Base-by-base conservation (phyloP, 1,140 invertebrate species). In the Drosophila neocordata region DNA sequence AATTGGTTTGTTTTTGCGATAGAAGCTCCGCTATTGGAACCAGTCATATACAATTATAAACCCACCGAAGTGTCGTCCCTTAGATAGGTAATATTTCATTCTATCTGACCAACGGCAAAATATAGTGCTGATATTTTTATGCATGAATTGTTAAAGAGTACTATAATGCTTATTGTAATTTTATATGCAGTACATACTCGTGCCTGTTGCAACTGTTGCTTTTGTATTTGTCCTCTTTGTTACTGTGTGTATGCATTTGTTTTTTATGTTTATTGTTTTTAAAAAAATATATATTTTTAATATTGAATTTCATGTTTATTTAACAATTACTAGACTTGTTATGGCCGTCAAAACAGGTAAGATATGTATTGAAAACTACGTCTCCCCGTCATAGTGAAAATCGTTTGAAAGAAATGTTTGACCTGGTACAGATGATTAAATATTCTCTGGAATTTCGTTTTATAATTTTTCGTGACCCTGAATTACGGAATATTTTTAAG, bases 311-410 rank as follows among this genome's bases (percentile, higher is more conserved):
- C 15, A 37, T 20, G 41, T 48, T 15, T 8, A 48, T 20, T 48
- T 44, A 48, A 11, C 4, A 41, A 48, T 20, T 20, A 2, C 18
- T 20, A 48, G 41, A 48, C 15, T 48, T 48, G 41, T 48, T 13
- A 15, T 48, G 41, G 41, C 56, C 37, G 35, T 27, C 41, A 73
- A 73, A 60, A 15, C 71, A 66, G 71, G 71, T 73, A 73, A 73
- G 71, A 73, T 55, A 59, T 66, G 70, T 13, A 22, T 56, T 57
- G 59, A 52, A 48, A n/a, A n/a, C n/a, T 9, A 48, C 15, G 15
- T 48, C 41, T 48, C 1, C 41, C 1, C 41, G 15, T 15, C 1
- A 44, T 15, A 41, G 38, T 44, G 7, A 60, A 57, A 24, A 24
- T 24, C 22, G 4, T 24, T 65, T 65, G 12, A 20, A 41, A 65